Evolutionary conservation across 1,140 invertebrate species (phyloP).

Genomic region (Choristoneura fumiferana): DNA sequence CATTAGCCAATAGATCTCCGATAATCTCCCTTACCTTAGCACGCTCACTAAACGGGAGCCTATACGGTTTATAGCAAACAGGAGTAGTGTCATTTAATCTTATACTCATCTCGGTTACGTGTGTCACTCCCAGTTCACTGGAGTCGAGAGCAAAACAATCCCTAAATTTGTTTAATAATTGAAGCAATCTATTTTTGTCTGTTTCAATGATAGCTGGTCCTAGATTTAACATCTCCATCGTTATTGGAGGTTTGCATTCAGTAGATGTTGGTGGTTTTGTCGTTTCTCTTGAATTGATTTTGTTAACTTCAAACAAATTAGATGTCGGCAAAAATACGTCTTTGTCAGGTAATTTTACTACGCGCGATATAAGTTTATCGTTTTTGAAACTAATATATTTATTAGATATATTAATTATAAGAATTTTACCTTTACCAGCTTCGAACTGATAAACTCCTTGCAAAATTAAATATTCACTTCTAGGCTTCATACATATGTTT

Average conservation of each 20-base stretch:
- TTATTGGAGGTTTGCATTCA: not conserved
- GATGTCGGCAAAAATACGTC: not conserved
- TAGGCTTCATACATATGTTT: constrained; percentile 11
- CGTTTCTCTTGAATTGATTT: not conserved
- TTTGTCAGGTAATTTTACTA: not conserved
- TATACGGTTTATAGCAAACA: not conserved
- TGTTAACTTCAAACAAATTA: not conserved
- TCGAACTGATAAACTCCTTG: constrained; percentile 18
- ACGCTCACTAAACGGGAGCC: no score
- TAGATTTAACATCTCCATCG: not conserved
- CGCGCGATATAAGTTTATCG: constrained; percentile 12
- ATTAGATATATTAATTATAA: no score
- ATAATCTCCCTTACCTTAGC: no score
- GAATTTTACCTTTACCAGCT: no score
- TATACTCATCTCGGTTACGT: not conserved
- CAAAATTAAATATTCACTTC: constrained; percentile 6
- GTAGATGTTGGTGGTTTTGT: not conserved
- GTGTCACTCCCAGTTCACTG: not conserved
- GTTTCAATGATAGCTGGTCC: not conserved
- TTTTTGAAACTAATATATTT: not conserved
- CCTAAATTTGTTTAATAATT: not conserved
- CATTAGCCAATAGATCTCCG: no score
- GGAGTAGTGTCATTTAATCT: not conserved
- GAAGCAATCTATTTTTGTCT: not conserved
- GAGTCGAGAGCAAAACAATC: not conserved